These are phyloP conservation scores for Motacilla alba DNA, from an alignment of 2,113 vertebrate genomes.

Conservation along the genomic window DNA sequence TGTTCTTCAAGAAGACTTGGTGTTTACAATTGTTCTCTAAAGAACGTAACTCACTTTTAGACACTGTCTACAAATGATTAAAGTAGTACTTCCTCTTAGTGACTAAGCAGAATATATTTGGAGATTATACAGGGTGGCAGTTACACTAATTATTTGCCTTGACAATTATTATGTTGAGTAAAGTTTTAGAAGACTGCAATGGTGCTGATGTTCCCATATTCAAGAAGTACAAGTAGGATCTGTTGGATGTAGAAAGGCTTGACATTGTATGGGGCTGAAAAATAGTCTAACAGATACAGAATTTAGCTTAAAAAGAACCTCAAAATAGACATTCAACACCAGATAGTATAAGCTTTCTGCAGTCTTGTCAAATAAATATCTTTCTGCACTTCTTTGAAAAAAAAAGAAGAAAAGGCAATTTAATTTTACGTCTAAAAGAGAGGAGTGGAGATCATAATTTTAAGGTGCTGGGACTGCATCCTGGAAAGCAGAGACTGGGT, in stretches of 20 bases:
- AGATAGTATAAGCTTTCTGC: not conserved
- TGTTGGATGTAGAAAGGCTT: not conserved
- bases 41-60: not conserved
- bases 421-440: not conserved
- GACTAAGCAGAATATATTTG: slow-evolving; percentile 48
- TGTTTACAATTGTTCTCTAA: not conserved
- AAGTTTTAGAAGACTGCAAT: not conserved
- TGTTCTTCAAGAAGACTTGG: not conserved
- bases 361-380: not conserved
- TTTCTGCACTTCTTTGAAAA: not conserved
- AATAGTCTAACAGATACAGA: not conserved
- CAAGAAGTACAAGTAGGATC: not conserved
- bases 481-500: not conserved
- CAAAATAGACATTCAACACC: not conserved
- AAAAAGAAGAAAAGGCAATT: not conserved
- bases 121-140: not conserved
- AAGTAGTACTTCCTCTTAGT: not conserved
- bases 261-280: not conserved
- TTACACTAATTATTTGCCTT: not conserved
- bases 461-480: not conserved
- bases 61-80: not conserved
- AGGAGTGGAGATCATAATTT: not conserved
- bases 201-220: not conserved
- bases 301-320: not conserved
- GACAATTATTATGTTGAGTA: not conserved